These are phyloP conservation scores for Myopa tessellatipennis DNA, from an alignment of 2,888 invertebrate genomes.

Conservation along the genomic window DNA sequence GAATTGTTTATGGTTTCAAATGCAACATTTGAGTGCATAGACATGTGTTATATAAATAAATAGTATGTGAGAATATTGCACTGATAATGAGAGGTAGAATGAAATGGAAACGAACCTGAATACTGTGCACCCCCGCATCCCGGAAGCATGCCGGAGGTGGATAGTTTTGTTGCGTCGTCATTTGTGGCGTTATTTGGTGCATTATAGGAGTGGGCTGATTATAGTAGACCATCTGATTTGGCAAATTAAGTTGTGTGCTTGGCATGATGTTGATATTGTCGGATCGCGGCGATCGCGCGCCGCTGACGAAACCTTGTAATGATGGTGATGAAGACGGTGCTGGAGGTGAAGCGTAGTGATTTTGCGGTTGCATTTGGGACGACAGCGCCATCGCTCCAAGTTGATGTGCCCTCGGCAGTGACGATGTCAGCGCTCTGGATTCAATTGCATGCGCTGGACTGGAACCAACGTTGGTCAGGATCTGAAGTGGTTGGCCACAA, in stretches of 20 bases:
- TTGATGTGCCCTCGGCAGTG: slow-evolving; percentile 37
- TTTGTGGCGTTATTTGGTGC: slow-evolving; percentile 32
- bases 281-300: slow-evolving; percentile 57
- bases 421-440: slow-evolving; percentile 45
- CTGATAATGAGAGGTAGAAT: not conserved
- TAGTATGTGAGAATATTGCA: not conserved
- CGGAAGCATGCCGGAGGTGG: slow-evolving; percentile 63
- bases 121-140: slow-evolving; percentile 66
- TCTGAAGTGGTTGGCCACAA: slow-evolving; percentile 30
- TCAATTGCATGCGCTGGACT: slow-evolving; percentile 46
- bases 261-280: slow-evolving; percentile 43
- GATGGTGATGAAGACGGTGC: slow-evolving; percentile 48
- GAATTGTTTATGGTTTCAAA: too few relatives aligned
- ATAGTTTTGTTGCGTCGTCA: slow-evolving; percentile 45
- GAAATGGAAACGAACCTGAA: slow-evolving; percentile 57
- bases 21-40: too few relatives aligned
- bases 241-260: slow-evolving; percentile 41
- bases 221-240: slow-evolving; percentile 65
- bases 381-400: not conserved
- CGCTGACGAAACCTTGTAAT: slow-evolving; percentile 55
- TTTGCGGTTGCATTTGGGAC: slow-evolving; percentile 31
- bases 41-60: too few relatives aligned
- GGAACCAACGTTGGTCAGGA: slow-evolving; percentile 43
- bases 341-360: slow-evolving; percentile 38
- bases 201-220: slow-evolving; percentile 56